A percentile compares a stretch with the other conserved stretches of the same genome.
Evolutionary conservation across 2,888 invertebrate genomes (phyloP).

Genomic region (Epinotia brunnichana): DNA sequence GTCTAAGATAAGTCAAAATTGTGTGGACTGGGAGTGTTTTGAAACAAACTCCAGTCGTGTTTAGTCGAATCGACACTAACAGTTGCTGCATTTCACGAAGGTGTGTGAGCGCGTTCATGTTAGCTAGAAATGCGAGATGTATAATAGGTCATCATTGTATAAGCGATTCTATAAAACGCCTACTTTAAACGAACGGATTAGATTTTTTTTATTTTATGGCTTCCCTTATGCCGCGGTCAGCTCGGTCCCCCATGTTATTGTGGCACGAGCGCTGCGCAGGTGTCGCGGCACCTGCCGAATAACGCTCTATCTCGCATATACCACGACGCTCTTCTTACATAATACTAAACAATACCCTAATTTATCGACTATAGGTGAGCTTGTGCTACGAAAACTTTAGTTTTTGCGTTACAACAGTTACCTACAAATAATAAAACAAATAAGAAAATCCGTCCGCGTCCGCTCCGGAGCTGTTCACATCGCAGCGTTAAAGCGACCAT

Average conservation of each 20-base stretch:
- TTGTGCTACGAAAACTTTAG: neutral
- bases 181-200: slow-evolving; percentile 34
- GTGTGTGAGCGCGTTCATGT: no score
- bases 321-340: slow-evolving; percentile 56
- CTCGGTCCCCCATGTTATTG: slow-evolving; percentile 65
- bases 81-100: no score
- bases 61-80: no score
- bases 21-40: no score
- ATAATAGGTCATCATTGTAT: neutral
- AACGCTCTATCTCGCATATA: slow-evolving; percentile 68
- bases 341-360: slow-evolving; percentile 15
- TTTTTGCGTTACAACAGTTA: neutral
- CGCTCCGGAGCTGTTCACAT: no score
- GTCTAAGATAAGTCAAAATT: no score
- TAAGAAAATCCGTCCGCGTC: neutral
- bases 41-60: no score
- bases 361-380: neutral
- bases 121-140: no score
- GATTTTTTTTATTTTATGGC: slow-evolving; percentile 58
- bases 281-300: slow-evolving; percentile 81
- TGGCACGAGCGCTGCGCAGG: slow-evolving; percentile 81
- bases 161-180: slow-evolving; percentile 1
- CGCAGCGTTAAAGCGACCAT: no score
- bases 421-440: neutral
- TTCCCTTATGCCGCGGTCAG: slow-evolving; percentile 65